phyloP scores from a whole-genome alignment of 2,113 vertebrate genomes.

The Murina feae region DNA sequence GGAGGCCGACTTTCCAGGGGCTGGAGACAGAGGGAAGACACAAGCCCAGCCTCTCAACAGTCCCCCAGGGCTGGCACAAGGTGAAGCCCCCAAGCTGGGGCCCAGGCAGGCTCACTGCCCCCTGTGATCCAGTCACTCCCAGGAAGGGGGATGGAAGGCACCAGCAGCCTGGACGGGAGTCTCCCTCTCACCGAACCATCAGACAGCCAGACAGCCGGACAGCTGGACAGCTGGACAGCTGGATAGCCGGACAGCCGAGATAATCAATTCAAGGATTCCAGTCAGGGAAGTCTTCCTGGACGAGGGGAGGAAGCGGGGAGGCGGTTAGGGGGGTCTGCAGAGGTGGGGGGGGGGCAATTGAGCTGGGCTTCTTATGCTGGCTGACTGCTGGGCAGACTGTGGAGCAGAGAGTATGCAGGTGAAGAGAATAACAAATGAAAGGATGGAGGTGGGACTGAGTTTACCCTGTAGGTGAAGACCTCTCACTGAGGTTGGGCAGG shows the following conservation, averaged over 20 bases:
- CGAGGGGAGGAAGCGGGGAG: not conserved
- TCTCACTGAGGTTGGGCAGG: not conserved
- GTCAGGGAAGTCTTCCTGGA: not conserved
- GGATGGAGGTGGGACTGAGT: not conserved
- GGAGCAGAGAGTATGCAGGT: not conserved
- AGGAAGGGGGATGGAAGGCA: not conserved
- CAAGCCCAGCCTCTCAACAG: not conserved
- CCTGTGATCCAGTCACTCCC: not conserved
- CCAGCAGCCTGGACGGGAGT: not conserved
- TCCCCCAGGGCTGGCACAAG: not conserved
- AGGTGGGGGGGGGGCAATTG: not conserved
- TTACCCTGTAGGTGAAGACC: not conserved
- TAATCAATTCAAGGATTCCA: accelerated
- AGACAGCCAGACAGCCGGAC: accelerated
- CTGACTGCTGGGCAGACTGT: too few relatives aligned
- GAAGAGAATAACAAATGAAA: not conserved
- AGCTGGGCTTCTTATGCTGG: not conserved
- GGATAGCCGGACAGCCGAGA: accelerated
- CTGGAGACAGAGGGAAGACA: not conserved
- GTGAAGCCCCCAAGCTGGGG: not conserved
- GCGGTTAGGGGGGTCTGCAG: too few relatives aligned
- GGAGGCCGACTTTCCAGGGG: not conserved
- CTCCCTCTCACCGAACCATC: not conserved
- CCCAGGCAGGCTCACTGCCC: not conserved
- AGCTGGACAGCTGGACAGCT: too few relatives aligned